phyloP scores from a whole-genome alignment of 2,888 invertebrate species.

The Leptopilina syphax region DNA sequence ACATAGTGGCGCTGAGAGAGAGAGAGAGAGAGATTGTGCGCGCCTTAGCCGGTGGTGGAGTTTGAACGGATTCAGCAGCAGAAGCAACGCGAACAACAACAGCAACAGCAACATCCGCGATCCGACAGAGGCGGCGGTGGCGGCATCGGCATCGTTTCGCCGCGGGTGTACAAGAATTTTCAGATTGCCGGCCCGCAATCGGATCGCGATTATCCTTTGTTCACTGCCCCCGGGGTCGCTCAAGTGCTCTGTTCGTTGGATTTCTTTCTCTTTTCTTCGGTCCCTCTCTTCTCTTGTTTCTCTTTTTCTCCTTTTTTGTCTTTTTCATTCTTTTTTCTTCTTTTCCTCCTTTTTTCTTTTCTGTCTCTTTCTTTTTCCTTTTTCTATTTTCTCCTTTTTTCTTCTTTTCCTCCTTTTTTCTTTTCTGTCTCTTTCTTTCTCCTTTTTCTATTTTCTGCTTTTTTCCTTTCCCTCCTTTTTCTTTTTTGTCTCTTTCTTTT shows the following conservation, averaged over 20 bases:
- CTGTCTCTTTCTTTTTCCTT: no score
- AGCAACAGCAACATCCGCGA: slow-evolving; percentile 40
- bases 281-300: background rate
- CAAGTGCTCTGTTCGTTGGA: background rate
- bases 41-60: background rate
- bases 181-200: slow-evolving; percentile 36
- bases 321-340: slow-evolving; percentile 5
- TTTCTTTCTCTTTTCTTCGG: slow-evolving; percentile 22
- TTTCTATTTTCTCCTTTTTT: background rate
- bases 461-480: no score
- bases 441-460: no score
- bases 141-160: slow-evolving; percentile 39
- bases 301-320: background rate
- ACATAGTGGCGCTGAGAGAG: slow-evolving; percentile 29
- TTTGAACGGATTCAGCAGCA: slow-evolving; percentile 28
- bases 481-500: background rate
- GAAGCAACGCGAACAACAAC: slow-evolving; percentile 27
- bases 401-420: no score
- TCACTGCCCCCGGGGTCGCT: slow-evolving; percentile 36
- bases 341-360: background rate
- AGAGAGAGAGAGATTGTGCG: no score
- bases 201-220: slow-evolving; percentile 43
- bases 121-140: slow-evolving; percentile 18
- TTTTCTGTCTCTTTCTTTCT: background rate
- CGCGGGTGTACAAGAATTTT: slow-evolving; percentile 36